Evolutionary conservation across 2,797 vertebrate species (phyloP), one percentile per base, ranked within the genome.

Genomic region (Falco novaeseelandiae): DNA sequence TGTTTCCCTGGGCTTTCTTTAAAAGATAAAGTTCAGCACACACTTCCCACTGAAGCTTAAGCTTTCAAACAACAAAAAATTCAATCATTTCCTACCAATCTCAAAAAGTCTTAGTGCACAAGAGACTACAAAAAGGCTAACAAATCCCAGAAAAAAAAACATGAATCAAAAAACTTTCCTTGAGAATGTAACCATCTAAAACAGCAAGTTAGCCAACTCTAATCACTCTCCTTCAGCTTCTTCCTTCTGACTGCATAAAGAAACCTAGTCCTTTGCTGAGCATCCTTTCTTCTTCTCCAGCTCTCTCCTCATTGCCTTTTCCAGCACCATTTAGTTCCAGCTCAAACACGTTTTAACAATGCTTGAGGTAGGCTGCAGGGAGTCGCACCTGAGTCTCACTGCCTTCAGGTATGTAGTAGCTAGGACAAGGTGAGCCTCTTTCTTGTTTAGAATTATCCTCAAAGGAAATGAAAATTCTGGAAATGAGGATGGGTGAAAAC

Each of bases 401-500:
- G 34, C 12, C 27, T 74, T 46, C 40, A 55, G 30, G 51, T 61
- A 72, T 0, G 36, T 36, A 36, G 0, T 10, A 57, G 19, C n/a
- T n/a, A 38, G 11, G 27, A 44, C 52, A 74, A 91, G 32, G 14
- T 10, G 3, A 76, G 21, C 6, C 8, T 72, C 46, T 67, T 84
- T 63, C 66, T 71, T 51, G 18, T 59, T 82, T 30, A 74, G 79
- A 73, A 70, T 58, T 58, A 20, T 51, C 71, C 82, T 67, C 32
- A 82, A 76, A 59, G 6, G 14, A 40, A 40, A 40, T 40, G 40
- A 40, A 40, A 40, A 40, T 40, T 40, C 19, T 52, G 19, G 62
- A 82, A 91, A 57, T 29, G 7, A 82, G 8, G 32, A 48, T 14
- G 5, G 36, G 5, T 82, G 5, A 29, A 32, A 91, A 27, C 1